Evolutionary conservation across 2,113 vertebrate genomes (phyloP).

Genomic region (Rhipidura dahli): DNA sequence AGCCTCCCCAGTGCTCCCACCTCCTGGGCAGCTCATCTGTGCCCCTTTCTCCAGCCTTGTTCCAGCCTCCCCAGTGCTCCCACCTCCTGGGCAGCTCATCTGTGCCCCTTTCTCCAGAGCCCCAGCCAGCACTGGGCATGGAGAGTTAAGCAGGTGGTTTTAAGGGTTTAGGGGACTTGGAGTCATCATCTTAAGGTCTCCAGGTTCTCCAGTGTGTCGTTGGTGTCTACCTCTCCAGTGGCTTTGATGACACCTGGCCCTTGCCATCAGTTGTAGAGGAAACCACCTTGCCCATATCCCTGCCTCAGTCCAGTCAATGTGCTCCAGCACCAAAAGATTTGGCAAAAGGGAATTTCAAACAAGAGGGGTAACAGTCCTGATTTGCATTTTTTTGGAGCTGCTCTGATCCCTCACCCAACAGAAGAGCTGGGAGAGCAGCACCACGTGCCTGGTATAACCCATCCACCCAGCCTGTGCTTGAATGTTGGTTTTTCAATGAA

Average conservation of each 20-base stretch:
- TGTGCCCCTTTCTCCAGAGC: neutral
- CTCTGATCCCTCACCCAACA: rapidly evolving
- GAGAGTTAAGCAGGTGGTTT: neutral
- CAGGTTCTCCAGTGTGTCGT: neutral
- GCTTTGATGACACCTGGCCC: neutral
- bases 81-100: neutral
- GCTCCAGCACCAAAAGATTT: neutral
- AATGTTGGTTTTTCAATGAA: neutral
- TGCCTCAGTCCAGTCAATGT: neutral
- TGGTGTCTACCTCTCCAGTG: neutral
- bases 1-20: neutral
- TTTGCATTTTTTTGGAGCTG: neutral
- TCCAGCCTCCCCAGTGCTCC: neutral
- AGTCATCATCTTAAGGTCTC: neutral
- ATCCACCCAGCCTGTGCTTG: neutral
- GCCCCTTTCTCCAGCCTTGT: neutral
- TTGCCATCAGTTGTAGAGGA: neutral
- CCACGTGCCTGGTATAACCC: neutral
- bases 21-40: neutral
- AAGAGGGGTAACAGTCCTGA: neutral
- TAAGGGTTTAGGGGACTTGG: neutral
- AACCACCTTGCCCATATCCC: neutral
- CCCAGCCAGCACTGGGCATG: neutral
- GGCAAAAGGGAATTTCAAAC: neutral
- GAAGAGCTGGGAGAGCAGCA: neutral